These are phyloP conservation scores for Crepidodera aurea DNA, from an alignment of 2,888 invertebrate genomes.

Conservation along the genomic window DNA sequence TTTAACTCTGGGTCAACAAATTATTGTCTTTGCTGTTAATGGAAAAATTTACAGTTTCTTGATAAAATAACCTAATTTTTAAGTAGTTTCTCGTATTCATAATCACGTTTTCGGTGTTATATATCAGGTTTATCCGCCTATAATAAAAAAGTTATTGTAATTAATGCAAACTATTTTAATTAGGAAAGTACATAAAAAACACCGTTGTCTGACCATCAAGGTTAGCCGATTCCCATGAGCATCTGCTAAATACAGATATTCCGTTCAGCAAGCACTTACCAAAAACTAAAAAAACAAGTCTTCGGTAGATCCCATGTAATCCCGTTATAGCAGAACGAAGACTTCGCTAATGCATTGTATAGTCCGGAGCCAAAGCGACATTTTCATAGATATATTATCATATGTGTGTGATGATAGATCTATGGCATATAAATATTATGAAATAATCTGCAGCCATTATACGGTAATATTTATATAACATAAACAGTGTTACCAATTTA, in stretches of 20 bases:
- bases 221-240: slow-evolving; percentile 19
- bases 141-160: neutral
- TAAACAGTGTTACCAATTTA: too few species aligned
- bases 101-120: too few species aligned
- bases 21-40: too few species aligned
- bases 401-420: too few species aligned
- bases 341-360: slow-evolving; percentile 11
- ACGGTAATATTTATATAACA: too few species aligned
- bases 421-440: too few species aligned
- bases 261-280: slow-evolving; percentile 6
- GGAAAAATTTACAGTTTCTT: too few species aligned
- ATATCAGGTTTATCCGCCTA: neutral
- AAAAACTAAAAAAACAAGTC: slow-evolving; percentile 12
- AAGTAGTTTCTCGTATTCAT: too few species aligned
- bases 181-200: slow-evolving; percentile 16
- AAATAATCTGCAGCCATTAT: too few species aligned
- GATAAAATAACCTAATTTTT: too few species aligned
- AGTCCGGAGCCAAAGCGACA: slow-evolving; percentile 4
- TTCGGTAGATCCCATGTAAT: slow-evolving; percentile 5
- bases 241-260: slow-evolving; percentile 21
- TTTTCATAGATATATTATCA: too few species aligned
- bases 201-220: slow-evolving; percentile 25
- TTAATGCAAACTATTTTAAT: slow-evolving; percentile 2
- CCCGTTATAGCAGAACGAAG: slow-evolving; percentile 16
- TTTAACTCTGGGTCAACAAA: too few species aligned